A percentile compares a stretch with the other conserved stretches of the same genome.
Conservation (phyloP, 37 sponge, comb jelly and placozoan species). For the Lycopodina hypogea region DNA sequence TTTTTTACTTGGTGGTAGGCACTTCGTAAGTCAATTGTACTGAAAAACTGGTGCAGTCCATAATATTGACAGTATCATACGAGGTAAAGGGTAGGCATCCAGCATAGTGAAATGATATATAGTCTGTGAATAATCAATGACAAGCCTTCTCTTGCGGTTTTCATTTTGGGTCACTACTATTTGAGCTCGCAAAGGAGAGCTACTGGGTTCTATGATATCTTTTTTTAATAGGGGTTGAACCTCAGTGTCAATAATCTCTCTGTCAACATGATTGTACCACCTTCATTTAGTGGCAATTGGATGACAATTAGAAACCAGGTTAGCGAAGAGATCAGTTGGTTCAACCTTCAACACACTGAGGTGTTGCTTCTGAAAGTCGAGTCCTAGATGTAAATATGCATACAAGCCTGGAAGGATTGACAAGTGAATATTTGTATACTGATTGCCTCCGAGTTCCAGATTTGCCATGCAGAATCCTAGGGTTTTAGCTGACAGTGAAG, state of each 20-base stretch:
- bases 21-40: too few relatives aligned
- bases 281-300: slow-evolving; percentile 16
- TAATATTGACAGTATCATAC: too few relatives aligned
- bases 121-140: slow-evolving; percentile 18
- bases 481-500: too few relatives aligned
- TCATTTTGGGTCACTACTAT: slow-evolving; percentile 9
- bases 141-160: slow-evolving; percentile 7
- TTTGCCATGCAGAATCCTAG: neutral
- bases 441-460: neutral
- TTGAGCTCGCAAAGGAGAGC: slow-evolving; percentile 11
- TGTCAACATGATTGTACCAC: slow-evolving; percentile 3
- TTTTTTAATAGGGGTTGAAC: neutral
- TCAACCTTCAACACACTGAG: slow-evolving; percentile 10
- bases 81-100: slow-evolving; percentile 9
- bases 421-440: neutral
- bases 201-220: slow-evolving; percentile 10
- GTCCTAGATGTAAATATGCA: neutral
- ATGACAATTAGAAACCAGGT: neutral
- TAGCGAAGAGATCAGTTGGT: slow-evolving; percentile 10
- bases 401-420: neutral
- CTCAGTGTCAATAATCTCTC: neutral
- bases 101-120: slow-evolving; percentile 19
- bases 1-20: too few relatives aligned
- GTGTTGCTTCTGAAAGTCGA: neutral
- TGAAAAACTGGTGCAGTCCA: too few relatives aligned